phyloP scores from a whole-genome alignment of 2,888 invertebrate genomes.

The Lepetodrilus schrolli region DNA sequence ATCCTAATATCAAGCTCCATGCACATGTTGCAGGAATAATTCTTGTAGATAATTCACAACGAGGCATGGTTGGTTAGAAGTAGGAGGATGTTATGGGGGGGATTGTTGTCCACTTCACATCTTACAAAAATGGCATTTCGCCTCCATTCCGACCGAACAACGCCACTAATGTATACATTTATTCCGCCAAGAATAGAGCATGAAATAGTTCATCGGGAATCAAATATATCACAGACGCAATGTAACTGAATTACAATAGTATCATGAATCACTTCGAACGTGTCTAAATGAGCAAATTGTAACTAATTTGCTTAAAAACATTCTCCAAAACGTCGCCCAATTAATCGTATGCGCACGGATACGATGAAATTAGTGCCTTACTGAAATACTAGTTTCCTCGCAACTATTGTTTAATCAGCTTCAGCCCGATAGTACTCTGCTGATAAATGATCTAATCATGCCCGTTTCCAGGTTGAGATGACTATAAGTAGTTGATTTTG shows the following conservation, averaged over 20 bases:
- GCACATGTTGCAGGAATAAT: constrained; percentile 93
- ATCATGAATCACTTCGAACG: no score
- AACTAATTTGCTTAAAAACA: not conserved
- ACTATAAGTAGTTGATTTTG: no score
- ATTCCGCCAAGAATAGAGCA: constrained; percentile 21
- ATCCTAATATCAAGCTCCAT: constrained; percentile 94
- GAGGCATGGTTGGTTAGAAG: constrained; percentile 54
- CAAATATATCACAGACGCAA: no score
- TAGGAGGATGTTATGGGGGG: constrained; percentile 32
- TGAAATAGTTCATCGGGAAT: not conserved
- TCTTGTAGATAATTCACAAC: constrained; percentile 67
- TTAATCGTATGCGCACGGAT: constrained; percentile 22
- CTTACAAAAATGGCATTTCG: constrained; percentile 53
- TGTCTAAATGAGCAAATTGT: no score
- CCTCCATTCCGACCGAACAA: constrained; percentile 43
- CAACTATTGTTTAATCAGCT: not conserved
- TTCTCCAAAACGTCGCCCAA: not conserved
- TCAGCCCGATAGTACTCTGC: no score
- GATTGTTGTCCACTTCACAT: constrained; percentile 35
- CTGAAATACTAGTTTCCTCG: constrained; percentile 6
- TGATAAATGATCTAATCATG: no score
- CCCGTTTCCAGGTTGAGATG: no score
- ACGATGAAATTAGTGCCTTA: not conserved
- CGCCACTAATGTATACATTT: constrained; percentile 39
- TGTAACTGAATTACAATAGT: no score